Conservation (phyloP, 2,797 vertebrate species). For the Parotocinclus haroldoi region DNA sequence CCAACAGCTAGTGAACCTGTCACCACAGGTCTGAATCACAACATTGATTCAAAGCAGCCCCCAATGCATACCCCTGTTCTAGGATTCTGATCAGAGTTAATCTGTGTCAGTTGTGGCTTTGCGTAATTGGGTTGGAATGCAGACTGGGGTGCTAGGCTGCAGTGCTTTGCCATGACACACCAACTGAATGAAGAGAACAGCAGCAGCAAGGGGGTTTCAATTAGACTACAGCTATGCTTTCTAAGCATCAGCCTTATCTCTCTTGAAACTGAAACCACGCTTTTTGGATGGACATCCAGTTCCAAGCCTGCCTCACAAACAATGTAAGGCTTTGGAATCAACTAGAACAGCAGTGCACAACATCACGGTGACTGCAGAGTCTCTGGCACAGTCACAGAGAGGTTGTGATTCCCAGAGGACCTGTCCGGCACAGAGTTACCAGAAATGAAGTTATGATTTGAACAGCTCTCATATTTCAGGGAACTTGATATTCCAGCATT, state of each 20-base stretch:
- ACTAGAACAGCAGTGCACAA: conserved; percentile 17
- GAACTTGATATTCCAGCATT: not conserved
- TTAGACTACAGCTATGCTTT: conserved; percentile 9
- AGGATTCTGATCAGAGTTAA: conserved; percentile 69
- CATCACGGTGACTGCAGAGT: conserved; percentile 22
- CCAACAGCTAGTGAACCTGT: conserved; percentile 45
- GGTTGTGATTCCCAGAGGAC: conserved; percentile 29
- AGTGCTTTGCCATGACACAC: conserved; percentile 46
- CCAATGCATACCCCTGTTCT: conserved; percentile 19
- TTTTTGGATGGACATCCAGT: conserved; percentile 42
- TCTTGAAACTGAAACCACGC: conserved; percentile 28
- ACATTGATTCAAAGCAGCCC: conserved; percentile 14
- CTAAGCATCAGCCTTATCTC: conserved; percentile 26
- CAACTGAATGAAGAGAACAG: conserved; percentile 27
- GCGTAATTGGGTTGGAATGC: conserved; percentile 73
- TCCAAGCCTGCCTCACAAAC: conserved; percentile 27
- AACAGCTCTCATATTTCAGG: conserved; percentile 16
- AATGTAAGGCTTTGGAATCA: conserved; percentile 32
- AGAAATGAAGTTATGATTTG: conserved; percentile 25
- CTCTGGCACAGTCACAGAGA: conserved; percentile 28
- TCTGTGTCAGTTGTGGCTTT: conserved; percentile 71
- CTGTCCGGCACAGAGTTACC: conserved; percentile 14
- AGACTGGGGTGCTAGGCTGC: conserved; percentile 61
- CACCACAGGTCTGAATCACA: conserved; percentile 43
- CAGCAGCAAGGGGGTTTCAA: not conserved